Evolutionary conservation across 2,888 invertebrate species (phyloP).

Genomic region (Desoria tigrina): DNA sequence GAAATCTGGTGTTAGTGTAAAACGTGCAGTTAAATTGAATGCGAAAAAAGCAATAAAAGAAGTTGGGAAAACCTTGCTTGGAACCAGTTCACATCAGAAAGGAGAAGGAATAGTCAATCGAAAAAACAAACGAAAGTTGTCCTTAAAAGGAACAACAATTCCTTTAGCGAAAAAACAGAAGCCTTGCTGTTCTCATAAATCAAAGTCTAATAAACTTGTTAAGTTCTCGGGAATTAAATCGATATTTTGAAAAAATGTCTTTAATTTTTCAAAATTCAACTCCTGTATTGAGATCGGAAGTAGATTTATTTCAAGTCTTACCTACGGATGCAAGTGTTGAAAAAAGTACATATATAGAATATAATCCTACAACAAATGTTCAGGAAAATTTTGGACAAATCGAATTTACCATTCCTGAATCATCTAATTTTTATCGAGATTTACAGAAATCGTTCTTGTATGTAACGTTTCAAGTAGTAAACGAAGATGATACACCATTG

Average conservation of each 20-base stretch:
- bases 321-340: no score
- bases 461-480: not conserved
- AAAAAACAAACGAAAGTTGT: not conserved
- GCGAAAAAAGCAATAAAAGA: conserved; percentile 1
- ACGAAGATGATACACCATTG: not conserved
- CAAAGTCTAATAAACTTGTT: not conserved
- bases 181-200: not conserved
- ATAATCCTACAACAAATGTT: conserved; percentile 4
- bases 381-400: conserved; percentile 3
- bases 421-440: conserved; percentile 7
- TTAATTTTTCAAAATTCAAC: no score
- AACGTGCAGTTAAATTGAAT: not conserved
- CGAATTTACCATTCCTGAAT: conserved; percentile 7
- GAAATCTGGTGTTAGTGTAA: not conserved
- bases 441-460: conserved; percentile 5
- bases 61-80: conserved; percentile 2
- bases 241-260: no score
- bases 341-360: no score
- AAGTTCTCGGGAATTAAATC: not conserved
- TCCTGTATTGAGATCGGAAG: no score
- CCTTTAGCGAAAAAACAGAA: not conserved
- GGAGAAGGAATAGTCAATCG: not conserved
- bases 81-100: not conserved
- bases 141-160: not conserved
- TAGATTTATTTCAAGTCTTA: no score